A percentile compares a stretch with the other conserved stretches of the same genome.
Conservation (phyloP, 2,113 vertebrate species). For the Crotalus tigris region DNA sequence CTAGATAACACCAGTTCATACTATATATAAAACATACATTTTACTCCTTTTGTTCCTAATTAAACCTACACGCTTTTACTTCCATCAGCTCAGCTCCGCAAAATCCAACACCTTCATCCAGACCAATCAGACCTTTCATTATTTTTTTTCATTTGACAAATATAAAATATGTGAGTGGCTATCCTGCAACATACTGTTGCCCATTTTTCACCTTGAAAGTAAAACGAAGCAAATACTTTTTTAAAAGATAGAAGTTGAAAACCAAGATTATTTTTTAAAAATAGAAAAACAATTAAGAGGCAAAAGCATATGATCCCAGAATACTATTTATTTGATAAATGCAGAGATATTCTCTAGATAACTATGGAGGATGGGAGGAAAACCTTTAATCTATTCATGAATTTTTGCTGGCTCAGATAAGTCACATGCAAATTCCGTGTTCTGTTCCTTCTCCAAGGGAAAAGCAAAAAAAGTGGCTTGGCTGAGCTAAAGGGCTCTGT, state of each 20-base stretch:
- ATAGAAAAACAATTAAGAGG: not conserved
- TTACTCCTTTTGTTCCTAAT: not conserved
- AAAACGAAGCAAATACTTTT: not conserved
- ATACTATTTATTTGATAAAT: not conserved
- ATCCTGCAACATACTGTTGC: not conserved
- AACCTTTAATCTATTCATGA: not conserved
- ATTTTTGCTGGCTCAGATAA: rapidly evolving
- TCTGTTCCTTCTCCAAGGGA: constrained; percentile 66
- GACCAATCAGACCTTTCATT: not conserved
- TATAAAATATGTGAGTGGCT: not conserved
- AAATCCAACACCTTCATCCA: not conserved
- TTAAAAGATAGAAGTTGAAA: not conserved
- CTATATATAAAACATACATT: not conserved
- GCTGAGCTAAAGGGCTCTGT: constrained; percentile 92
- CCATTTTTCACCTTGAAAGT: not conserved
- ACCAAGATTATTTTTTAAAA: not conserved
- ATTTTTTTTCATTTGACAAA: not conserved
- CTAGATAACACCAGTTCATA: not conserved
- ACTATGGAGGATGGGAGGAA: not conserved
- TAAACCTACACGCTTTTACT: not conserved
- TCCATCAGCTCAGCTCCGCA: not conserved
- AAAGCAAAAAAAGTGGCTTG: constrained; percentile 85
- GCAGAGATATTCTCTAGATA: not conserved
- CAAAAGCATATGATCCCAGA: not conserved
- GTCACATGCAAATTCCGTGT: not conserved